phyloP scores from a whole-genome alignment of 2,888 invertebrate species.

The Spodoptera picta region DNA sequence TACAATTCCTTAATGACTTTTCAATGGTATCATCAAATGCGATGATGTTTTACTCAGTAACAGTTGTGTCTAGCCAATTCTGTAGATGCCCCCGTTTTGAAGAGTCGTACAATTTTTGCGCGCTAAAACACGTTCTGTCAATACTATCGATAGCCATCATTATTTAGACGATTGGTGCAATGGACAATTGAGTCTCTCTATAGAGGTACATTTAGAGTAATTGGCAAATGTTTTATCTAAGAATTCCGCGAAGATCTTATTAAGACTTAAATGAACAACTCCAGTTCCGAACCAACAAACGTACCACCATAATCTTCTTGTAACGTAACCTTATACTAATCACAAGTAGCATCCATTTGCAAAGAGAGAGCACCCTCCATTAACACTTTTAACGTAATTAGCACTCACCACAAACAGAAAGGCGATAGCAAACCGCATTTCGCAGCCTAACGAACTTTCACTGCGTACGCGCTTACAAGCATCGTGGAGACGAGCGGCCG shows the following conservation, averaged over 20 bases:
- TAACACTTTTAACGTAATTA: constrained; percentile 80
- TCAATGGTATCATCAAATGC: constrained; percentile 41
- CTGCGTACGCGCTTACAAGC: constrained; percentile 75
- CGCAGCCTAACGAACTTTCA: constrained; percentile 86
- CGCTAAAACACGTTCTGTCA: constrained; percentile 49
- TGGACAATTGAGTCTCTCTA: constrained; percentile 39
- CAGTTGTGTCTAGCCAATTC: constrained; percentile 47
- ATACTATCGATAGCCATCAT: constrained; percentile 37
- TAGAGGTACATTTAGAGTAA: constrained; percentile 30
- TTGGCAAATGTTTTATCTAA: constrained; percentile 1
- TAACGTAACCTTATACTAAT: constrained; percentile 49
- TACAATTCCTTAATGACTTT: constrained; percentile 36
- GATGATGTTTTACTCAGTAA: constrained; percentile 39
- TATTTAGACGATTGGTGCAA: constrained; percentile 26
- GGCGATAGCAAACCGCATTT: constrained; percentile 85
- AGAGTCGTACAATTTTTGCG: constrained; percentile 52
- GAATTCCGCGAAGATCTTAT: constrained; percentile 24
- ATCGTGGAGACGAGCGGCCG: constrained; percentile 76
- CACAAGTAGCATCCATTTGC: constrained; percentile 58
- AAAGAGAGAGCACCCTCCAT: constrained; percentile 72
- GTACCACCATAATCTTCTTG: constrained; percentile 53
- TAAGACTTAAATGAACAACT: constrained; percentile 39
- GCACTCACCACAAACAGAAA: constrained; percentile 88
- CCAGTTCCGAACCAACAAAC: constrained; percentile 34
- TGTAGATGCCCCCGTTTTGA: constrained; percentile 50